A percentile compares a stretch with the other conserved stretches of the same genome.
phyloP scores from a whole-genome alignment of 2,797 vertebrate genomes.

The Gorsachius magnificus region DNA sequence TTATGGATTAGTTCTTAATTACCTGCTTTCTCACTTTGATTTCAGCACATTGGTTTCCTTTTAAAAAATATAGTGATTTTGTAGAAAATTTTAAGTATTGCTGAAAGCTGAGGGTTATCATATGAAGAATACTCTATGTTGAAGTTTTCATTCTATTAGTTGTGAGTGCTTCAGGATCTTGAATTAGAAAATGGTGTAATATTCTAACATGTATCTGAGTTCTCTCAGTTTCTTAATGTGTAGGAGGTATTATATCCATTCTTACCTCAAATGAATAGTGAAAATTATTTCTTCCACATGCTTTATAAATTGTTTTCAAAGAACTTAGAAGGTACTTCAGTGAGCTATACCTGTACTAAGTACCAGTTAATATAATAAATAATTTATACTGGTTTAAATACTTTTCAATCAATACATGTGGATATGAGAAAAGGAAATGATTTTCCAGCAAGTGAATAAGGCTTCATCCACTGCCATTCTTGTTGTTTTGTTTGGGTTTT shows the following conservation, averaged over 20 bases:
- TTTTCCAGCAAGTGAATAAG: neutral
- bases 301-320: neutral
- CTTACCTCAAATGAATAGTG: neutral
- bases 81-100: neutral
- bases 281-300: neutral
- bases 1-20: neutral
- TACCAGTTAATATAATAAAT: neutral
- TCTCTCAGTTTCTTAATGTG: neutral
- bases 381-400: neutral
- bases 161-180: neutral
- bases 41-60: neutral
- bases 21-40: neutral
- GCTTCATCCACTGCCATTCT: neutral
- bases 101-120: neutral
- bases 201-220: neutral
- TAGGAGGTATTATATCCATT: neutral
- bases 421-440: neutral
- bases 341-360: neutral
- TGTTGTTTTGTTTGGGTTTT: neutral
- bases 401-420: neutral
- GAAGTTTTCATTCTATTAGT: neutral
- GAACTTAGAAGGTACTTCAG: neutral
- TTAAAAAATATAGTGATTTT: neutral
- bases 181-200: neutral
- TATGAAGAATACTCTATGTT: neutral